Percentiles rank a stretch among this genome's conserved stretches.
Evolutionary conservation across 2,797 vertebrate genomes (phyloP).

Genomic region (Anolis apletophallus): DNA sequence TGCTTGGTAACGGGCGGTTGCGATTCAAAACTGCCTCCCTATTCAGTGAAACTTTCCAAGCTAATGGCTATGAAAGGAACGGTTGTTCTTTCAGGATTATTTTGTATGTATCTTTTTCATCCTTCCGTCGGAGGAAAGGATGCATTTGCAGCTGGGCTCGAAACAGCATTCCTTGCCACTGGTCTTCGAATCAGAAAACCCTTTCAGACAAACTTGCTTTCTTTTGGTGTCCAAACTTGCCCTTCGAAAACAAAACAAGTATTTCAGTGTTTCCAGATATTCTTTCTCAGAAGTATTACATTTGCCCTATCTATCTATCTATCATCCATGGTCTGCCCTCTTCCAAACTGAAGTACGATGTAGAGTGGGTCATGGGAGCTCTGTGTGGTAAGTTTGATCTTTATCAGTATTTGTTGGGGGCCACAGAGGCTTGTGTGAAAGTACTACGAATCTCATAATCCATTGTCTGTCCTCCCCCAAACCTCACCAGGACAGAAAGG

Average conservation of each 20-base stretch:
- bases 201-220: neutral
- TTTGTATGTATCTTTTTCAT: slow-evolving; percentile 5
- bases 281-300: neutral
- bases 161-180: neutral
- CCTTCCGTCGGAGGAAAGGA: neutral
- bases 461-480: too few species aligned
- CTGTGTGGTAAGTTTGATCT: too few species aligned
- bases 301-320: too few species aligned
- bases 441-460: too few species aligned
- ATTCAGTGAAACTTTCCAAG: slow-evolving; percentile 23
- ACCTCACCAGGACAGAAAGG: too few species aligned
- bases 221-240: neutral
- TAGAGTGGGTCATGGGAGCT: too few species aligned
- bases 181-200: neutral
- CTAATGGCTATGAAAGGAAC: slow-evolving; percentile 11
- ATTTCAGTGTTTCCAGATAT: neutral
- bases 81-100: slow-evolving; percentile 22
- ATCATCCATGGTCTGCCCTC: too few species aligned
- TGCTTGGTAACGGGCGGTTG: slow-evolving; percentile 28
- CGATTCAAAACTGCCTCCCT: slow-evolving; percentile 21
- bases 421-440: too few species aligned
- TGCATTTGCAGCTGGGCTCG: neutral
- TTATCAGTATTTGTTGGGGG: too few species aligned
- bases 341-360: too few species aligned
- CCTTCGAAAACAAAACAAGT: neutral